These are phyloP conservation scores for Megaceryle maxima DNA, from an alignment of 2,113 vertebrate genomes.

Conservation along the genomic window DNA sequence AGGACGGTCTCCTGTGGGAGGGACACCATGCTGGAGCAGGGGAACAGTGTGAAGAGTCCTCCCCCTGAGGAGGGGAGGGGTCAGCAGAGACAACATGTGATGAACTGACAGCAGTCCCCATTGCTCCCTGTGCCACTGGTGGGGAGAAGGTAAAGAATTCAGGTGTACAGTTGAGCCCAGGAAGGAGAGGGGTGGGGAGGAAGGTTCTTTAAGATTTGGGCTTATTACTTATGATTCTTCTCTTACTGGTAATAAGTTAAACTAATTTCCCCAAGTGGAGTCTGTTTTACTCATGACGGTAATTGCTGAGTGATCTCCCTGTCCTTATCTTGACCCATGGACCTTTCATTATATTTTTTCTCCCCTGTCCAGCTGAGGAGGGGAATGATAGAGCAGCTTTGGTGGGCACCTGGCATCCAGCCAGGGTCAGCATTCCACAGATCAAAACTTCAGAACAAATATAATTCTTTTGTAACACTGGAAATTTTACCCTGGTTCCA, in stretches of 20 bases:
- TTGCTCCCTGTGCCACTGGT: background rate
- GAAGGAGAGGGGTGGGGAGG: background rate
- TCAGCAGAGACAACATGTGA: background rate
- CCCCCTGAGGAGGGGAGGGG: background rate
- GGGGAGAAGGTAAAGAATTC: background rate
- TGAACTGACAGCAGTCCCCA: background rate
- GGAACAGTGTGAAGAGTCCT: background rate
- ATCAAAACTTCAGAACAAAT: background rate
- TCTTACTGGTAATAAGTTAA: background rate
- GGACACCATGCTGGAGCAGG: background rate
- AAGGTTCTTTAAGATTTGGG: background rate
- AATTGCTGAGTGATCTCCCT: background rate
- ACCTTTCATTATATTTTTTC: background rate
- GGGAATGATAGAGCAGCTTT: background rate
- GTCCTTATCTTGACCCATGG: background rate
- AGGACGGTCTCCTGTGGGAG: background rate
- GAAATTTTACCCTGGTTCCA: background rate
- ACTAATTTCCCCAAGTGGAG: background rate
- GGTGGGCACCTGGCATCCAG: background rate
- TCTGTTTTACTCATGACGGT: background rate
- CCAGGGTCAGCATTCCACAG: background rate
- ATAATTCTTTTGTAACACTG: background rate
- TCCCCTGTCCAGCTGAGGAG: background rate
- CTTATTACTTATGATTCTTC: background rate
- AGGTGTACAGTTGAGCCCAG: background rate